These are phyloP conservation scores for Melanotaenia duboulayi DNA, from an alignment of 2,113 vertebrate genomes.

Conservation along the genomic window DNA sequence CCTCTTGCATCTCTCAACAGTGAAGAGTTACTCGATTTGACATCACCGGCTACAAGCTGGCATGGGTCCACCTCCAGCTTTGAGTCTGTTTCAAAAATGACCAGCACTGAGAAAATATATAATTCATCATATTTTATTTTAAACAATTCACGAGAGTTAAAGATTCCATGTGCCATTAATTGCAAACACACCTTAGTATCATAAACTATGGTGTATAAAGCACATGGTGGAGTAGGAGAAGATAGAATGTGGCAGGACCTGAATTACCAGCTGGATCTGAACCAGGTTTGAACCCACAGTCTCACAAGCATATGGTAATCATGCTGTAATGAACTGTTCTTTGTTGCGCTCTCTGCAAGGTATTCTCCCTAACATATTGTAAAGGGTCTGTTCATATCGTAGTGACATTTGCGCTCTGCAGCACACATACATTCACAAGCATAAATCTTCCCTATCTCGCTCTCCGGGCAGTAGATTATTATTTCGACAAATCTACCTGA, in stretches of 20 bases:
- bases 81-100: slow-evolving; percentile 19
- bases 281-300: slow-evolving; percentile 61
- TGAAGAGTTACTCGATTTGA: slow-evolving; percentile 49
- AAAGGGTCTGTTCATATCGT: slow-evolving; percentile 41
- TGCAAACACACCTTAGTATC: slow-evolving; percentile 25
- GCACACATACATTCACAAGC: slow-evolving; percentile 1
- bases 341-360: slow-evolving; percentile 57
- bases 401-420: slow-evolving; percentile 6
- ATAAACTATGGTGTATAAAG: slow-evolving; percentile 13
- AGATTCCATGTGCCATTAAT: not conserved
- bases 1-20: slow-evolving; percentile 24
- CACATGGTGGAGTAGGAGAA: slow-evolving; percentile 1
- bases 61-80: slow-evolving; percentile 11
- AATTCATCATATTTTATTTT: slow-evolving; percentile 8
- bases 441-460: not conserved
- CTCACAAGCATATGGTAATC: slow-evolving; percentile 72
- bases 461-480: slow-evolving; percentile 19
- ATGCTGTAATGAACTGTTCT: slow-evolving; percentile 66
- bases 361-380: slow-evolving; percentile 60
- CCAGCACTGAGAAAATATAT: slow-evolving; percentile 1
- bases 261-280: slow-evolving; percentile 67
- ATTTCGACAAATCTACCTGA: slow-evolving; percentile 26
- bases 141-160: not conserved
- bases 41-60: slow-evolving; percentile 56
- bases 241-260: slow-evolving; percentile 35